Evolutionary conservation across 2,888 invertebrate species (phyloP).

Genomic region (Hesperia comma): DNA sequence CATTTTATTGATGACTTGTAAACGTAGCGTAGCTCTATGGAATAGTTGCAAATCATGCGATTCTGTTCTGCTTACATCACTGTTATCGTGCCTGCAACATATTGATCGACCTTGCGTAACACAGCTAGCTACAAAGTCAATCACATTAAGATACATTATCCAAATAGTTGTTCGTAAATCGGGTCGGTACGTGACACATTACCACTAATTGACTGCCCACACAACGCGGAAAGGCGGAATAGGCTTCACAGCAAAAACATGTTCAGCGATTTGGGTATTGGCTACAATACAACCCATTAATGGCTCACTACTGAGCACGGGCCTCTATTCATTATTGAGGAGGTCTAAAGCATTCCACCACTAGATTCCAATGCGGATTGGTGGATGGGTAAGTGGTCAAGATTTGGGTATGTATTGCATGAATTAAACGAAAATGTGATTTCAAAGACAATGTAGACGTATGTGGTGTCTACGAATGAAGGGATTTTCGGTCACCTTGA

Average conservation of each 20-base stretch:
- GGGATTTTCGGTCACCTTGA: too few species aligned
- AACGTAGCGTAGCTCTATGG: background rate
- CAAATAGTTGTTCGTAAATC: background rate
- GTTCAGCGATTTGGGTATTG: too few species aligned
- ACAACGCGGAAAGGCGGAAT: background rate
- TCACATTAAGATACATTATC: background rate
- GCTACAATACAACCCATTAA: too few species aligned
- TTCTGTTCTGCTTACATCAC: conserved; percentile 1
- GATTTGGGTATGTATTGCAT: too few species aligned
- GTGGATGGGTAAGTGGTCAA: too few species aligned
- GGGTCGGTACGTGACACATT: background rate
- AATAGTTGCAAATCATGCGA: background rate
- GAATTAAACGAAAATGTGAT: too few species aligned
- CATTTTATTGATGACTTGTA: background rate
- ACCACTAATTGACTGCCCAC: background rate
- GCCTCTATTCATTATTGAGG: too few species aligned
- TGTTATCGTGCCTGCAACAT: background rate
- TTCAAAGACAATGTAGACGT: too few species aligned
- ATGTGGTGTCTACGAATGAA: too few species aligned
- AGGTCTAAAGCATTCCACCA: too few species aligned
- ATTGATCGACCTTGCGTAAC: conserved; percentile 4
- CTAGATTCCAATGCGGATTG: too few species aligned
- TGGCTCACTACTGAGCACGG: too few species aligned
- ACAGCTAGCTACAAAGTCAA: background rate
- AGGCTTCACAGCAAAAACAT: background rate